Evolutionary conservation across 2,797 vertebrate species (phyloP).

Genomic region (Anomalospiza imberbis): DNA sequence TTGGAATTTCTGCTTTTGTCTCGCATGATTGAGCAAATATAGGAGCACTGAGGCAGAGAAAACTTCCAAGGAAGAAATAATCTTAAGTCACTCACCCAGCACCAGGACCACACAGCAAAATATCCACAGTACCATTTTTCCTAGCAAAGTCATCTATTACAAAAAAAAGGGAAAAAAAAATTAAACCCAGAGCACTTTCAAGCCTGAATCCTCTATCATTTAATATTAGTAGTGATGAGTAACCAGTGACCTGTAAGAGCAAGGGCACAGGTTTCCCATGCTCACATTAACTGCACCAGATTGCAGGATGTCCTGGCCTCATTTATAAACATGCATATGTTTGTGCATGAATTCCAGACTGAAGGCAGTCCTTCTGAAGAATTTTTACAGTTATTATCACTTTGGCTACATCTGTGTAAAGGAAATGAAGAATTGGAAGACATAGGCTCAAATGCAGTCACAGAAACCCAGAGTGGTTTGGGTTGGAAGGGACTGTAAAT

Average conservation of each 20-base stretch:
- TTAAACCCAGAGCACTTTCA: not conserved
- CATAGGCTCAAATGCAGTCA: not conserved
- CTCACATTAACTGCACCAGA: not conserved
- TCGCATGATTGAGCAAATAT: not conserved
- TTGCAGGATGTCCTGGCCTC: not conserved
- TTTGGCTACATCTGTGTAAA: not conserved
- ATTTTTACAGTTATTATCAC: too few species aligned
- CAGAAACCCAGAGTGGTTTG: not conserved
- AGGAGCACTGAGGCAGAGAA: not conserved
- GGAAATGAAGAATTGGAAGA: not conserved
- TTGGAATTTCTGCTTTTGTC: not conserved
- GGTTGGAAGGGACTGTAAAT: not conserved
- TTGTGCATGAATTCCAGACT: not conserved
- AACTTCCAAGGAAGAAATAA: not conserved
- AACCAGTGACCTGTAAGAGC: not conserved
- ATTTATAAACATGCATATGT: not conserved
- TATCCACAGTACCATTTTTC: conserved; percentile 57
- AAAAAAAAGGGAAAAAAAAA: rapidly evolving
- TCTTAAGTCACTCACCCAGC: conserved; percentile 64
- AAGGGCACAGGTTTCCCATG: not conserved
- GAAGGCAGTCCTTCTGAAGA: not conserved
- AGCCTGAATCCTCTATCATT: not conserved
- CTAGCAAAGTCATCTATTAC: not conserved
- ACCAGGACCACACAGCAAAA: conserved; percentile 64
- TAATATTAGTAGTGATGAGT: not conserved